phyloP scores from a whole-genome alignment of 2,113 vertebrate species.

The Archilochus colubris region DNA sequence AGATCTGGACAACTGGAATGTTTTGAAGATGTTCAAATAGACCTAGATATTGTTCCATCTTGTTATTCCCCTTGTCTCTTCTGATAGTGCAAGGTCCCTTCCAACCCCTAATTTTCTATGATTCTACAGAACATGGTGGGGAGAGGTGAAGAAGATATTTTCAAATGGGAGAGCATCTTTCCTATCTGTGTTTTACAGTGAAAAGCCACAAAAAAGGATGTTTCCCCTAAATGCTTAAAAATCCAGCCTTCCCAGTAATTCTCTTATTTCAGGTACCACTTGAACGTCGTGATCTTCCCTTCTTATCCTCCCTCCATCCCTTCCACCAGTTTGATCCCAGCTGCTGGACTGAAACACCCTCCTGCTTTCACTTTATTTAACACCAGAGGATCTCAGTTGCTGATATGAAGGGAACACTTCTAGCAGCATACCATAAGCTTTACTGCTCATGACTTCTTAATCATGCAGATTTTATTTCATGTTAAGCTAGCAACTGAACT shows the following conservation, averaged over 20 bases:
- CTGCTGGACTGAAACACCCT: slow-evolving; percentile 13
- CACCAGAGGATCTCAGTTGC: slow-evolving; percentile 28
- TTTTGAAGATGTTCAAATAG: background rate
- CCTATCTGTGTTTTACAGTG: background rate
- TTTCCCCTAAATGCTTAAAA: background rate
- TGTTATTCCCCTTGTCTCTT: background rate
- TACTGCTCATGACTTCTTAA: slow-evolving; percentile 53
- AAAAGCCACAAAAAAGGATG: background rate
- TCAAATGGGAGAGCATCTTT: background rate
- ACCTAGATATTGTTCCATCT: background rate
- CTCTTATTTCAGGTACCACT: background rate
- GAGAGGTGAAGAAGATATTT: background rate
- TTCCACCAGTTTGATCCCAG: background rate
- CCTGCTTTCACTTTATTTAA: slow-evolving; percentile 50
- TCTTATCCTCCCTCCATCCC: background rate
- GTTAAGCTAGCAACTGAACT: slow-evolving; percentile 73
- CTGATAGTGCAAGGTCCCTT: background rate
- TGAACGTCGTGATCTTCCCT: background rate
- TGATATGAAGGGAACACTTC: slow-evolving; percentile 62
- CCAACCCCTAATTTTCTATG: too few species aligned
- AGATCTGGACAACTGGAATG: background rate
- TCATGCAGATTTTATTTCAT: slow-evolving; percentile 75
- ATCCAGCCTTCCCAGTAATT: background rate
- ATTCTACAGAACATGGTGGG: background rate
- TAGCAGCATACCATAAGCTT: slow-evolving; percentile 29